Percentiles rank a stretch among this genome's conserved stretches.
phyloP scores from a whole-genome alignment of 2,888 invertebrate genomes.

The Heliconius sara region DNA sequence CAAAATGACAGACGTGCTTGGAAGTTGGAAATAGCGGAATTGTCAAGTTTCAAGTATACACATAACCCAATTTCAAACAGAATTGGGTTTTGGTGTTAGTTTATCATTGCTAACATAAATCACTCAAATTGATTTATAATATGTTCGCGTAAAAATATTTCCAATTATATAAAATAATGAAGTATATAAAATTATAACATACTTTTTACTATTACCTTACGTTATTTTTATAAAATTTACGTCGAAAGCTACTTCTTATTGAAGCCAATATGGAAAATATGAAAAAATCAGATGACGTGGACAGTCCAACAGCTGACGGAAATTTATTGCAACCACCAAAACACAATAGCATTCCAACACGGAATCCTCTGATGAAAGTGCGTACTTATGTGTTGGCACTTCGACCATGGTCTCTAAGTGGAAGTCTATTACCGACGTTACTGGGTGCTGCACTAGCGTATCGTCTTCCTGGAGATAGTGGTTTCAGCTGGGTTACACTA shows the following conservation, averaged over 20 bases:
- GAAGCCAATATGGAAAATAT: slow-evolving; percentile 48
- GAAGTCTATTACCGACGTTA: slow-evolving; percentile 94
- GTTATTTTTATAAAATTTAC: slow-evolving; percentile 20
- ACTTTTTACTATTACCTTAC: slow-evolving; percentile 11
- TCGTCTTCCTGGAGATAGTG: slow-evolving; percentile 89
- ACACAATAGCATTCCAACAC: slow-evolving; percentile 62
- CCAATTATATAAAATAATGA: slow-evolving; percentile 24
- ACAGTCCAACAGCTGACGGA: slow-evolving; percentile 70
- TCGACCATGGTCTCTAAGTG: slow-evolving; percentile 97
- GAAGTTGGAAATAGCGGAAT: slow-evolving; percentile 12
- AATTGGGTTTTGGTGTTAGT: slow-evolving; percentile 46
- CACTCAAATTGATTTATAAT: slow-evolving; percentile 17
- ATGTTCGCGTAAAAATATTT: slow-evolving; percentile 15
- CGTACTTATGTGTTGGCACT: slow-evolving; percentile 94
- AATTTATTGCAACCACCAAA: slow-evolving; percentile 77
- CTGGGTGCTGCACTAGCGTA: slow-evolving; percentile 95
- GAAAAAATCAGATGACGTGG: slow-evolving; percentile 66
- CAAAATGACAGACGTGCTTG: slow-evolving; percentile 11
- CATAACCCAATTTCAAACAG: slow-evolving; percentile 41
- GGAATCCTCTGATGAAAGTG: slow-evolving; percentile 90
- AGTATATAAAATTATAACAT: slow-evolving; percentile 20
- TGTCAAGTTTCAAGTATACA: slow-evolving; percentile 43
- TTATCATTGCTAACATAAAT: slow-evolving; percentile 33
- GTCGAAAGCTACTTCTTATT: slow-evolving; percentile 15
- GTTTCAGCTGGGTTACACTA: slow-evolving; percentile 91